These are phyloP conservation scores for Paramormyrops hopkinsi DNA, from an alignment of 2,797 vertebrate genomes.

Conservation along the genomic window DNA sequence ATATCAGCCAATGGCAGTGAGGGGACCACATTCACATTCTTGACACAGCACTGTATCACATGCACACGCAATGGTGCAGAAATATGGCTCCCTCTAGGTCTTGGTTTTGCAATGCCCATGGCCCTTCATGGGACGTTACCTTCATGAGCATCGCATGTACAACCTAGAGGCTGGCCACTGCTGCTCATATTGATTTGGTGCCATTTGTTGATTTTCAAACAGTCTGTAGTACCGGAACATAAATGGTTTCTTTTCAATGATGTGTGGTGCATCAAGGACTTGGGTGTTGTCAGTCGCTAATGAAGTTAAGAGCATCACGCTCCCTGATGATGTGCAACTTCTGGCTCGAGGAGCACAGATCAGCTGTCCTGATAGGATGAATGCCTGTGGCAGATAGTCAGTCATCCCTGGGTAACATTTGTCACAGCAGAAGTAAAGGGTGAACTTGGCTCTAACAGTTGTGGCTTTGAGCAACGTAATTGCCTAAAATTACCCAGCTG, in stretches of 20 bases:
- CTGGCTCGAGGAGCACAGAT: neutral
- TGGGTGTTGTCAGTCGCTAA: neutral
- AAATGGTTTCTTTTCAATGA: neutral
- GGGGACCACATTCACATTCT: neutral
- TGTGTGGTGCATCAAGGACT: neutral
- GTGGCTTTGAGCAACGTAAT: neutral
- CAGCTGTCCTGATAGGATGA: neutral
- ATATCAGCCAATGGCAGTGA: neutral
- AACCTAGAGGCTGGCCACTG: neutral
- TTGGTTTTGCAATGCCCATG: neutral
- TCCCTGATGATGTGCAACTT: neutral
- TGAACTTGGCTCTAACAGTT: neutral
- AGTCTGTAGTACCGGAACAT: neutral
- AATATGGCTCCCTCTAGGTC: neutral
- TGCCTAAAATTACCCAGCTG: neutral
- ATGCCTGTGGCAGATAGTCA: neutral
- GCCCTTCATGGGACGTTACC: neutral
- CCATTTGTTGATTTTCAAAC: neutral
- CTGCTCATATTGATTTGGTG: neutral
- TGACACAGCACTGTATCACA: neutral
- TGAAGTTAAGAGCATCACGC: neutral
- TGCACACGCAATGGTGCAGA: neutral
- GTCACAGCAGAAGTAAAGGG: neutral
- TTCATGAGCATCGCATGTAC: neutral
- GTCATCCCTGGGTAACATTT: neutral